A percentile compares a stretch with the other conserved stretches of the same genome.
These are phyloP conservation scores for Aquatica leii DNA, from an alignment of 2,888 invertebrate genomes.

Conservation along the genomic window DNA sequence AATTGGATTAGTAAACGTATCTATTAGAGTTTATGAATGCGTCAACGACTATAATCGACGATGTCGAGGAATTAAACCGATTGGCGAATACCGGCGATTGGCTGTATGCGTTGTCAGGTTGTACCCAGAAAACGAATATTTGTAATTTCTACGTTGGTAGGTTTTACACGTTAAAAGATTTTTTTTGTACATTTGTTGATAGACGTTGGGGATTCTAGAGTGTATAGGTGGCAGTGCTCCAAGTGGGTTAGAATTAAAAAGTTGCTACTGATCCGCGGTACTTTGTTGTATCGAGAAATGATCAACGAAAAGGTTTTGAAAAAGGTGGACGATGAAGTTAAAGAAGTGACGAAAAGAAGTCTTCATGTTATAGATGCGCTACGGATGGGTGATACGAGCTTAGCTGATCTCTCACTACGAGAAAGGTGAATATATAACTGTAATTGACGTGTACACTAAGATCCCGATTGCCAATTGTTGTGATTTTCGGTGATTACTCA, in stretches of 20 bases:
- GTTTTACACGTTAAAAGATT: background rate
- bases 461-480: too few species aligned
- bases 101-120: conserved; percentile 53
- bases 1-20: too few species aligned
- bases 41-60: conserved; percentile 43
- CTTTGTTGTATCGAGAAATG: conserved; percentile 77
- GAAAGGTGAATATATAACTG: too few species aligned
- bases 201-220: conserved; percentile 61
- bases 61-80: conserved; percentile 41
- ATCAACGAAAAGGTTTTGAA: conserved; percentile 65
- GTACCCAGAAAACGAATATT: conserved; percentile 57
- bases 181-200: background rate
- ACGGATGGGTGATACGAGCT: conserved; percentile 62
- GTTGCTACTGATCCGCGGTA: conserved; percentile 73
- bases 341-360: conserved; percentile 44
- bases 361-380: conserved; percentile 84
- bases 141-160: conserved; percentile 72
- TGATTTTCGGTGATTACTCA: too few species aligned
- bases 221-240: conserved; percentile 65
- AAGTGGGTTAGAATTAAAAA: conserved; percentile 64
- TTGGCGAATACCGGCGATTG: conserved; percentile 49
- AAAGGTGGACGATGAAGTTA: conserved; percentile 14
- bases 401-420: conserved; percentile 64
- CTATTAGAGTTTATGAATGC: conserved; percentile 44
- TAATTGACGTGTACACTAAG: too few species aligned